Base-by-base conservation (phyloP, 2,797 vertebrate genomes). In the Ptychadena robeensis region DNA sequence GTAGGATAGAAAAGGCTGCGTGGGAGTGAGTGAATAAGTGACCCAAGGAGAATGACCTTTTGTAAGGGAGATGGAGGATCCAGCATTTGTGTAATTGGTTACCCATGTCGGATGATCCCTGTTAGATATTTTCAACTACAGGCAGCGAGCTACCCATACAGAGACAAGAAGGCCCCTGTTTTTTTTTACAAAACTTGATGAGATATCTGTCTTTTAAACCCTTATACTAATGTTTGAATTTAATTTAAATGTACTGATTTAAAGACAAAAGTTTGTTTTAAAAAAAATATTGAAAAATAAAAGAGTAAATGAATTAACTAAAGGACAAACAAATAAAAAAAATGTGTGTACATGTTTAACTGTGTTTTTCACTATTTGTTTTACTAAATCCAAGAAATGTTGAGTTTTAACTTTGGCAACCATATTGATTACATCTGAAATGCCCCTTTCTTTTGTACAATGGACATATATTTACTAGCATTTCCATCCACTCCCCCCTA, bases 381-480 rank as follows among this genome's bases (percentile, higher is more conserved):
- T 37, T 25, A 6, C 3, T 22, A 68, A 25, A 68, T 25, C 8
- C n/a, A 22, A 37, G 12, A 35, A 68, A 12, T 12, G 10, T 10
- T 25, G 9, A 37, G 11, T 37, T 34, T 37, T 35, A 27, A 37
- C 32, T 34, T 22, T 57, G n/a, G 27, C 40, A 72, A 81, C 61
- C 15, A 53, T 81, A 82, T 82, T 32, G 59, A 6, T 75, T 82
- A 68, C 63, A 68, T 38, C 4, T 9, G n/a, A 74, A 68, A 32
- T 68, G 28, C 37, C 59, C 18, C 40, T 44, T 31, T 68, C 30
- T 38, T 28, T 44, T 69, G 2, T 27, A 30, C 25, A 64, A 32
- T n/a, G 30, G 71, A 28, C 15, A 68, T 79, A 44, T 75, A 57
- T 63, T 80, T 73, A 18, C 30, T 34, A 22, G 48, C 70, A 75